phyloP scores from a whole-genome alignment of 2,113 vertebrate species.

The Egretta garzetta region DNA sequence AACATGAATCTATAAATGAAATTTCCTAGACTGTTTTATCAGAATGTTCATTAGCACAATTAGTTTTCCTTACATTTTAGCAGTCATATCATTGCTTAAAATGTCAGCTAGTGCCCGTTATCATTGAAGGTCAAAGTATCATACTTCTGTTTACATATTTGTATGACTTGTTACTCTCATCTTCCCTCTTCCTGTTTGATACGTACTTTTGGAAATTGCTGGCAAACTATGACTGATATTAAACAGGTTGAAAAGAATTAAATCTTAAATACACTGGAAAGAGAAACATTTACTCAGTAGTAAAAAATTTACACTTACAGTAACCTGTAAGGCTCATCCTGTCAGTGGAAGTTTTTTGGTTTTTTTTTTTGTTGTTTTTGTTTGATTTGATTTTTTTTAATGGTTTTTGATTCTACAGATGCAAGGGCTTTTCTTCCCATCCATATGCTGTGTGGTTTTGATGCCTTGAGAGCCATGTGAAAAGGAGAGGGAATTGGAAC shows the following conservation, averaged over 20 bases:
- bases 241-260: neutral
- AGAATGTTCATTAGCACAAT: neutral
- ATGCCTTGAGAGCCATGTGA: neutral
- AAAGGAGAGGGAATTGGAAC: neutral
- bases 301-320: neutral
- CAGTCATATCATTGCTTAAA: neutral
- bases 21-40: neutral
- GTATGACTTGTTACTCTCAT: neutral
- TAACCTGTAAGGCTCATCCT: neutral
- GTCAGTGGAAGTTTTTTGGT: neutral
- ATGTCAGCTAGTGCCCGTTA: neutral
- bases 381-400: neutral
- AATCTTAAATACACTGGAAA: neutral
- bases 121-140: neutral
- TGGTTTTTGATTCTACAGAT: neutral
- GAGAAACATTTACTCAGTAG: neutral
- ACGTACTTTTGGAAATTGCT: neutral
- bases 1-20: neutral
- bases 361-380: too few relatives aligned
- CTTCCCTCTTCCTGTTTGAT: neutral
- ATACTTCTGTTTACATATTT: neutral
- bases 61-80: neutral
- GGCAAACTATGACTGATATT: neutral
- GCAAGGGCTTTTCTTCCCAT: neutral
- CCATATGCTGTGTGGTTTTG: neutral